phyloP scores from a whole-genome alignment of 2,888 invertebrate genomes.

The Petrolisthes manimaculis region DNA sequence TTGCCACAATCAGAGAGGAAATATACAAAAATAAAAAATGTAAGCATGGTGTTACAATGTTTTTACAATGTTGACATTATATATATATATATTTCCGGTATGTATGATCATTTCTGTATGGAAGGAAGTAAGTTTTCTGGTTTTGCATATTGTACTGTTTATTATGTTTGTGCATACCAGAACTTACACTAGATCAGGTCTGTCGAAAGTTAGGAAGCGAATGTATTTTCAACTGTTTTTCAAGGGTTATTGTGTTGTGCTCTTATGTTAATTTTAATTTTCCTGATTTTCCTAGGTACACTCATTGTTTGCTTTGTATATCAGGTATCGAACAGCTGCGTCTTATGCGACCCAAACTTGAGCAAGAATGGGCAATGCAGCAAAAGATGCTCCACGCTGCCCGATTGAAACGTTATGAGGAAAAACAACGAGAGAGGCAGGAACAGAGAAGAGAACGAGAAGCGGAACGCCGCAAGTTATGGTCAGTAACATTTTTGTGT shows the following conservation, averaged over 20 bases:
- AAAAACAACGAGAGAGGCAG: constrained; percentile 27
- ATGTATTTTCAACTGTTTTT: not conserved
- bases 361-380: constrained; percentile 37
- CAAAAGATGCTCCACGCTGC: constrained; percentile 32
- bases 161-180: no score
- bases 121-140: no score
- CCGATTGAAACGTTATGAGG: constrained; percentile 36
- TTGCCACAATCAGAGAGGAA: constrained; percentile 39
- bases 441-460: constrained; percentile 39
- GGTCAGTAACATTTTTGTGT: constrained; percentile 32
- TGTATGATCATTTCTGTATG: not conserved
- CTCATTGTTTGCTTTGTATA: not conserved
- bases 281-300: no score
- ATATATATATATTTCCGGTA: no score
- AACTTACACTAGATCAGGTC: no score
- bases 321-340: constrained; percentile 46
- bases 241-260: not conserved
- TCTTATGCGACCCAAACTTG: constrained; percentile 43
- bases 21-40: constrained; percentile 41
- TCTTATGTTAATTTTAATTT: no score
- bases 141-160: no score
- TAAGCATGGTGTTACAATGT: constrained; percentile 15
- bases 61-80: not conserved
- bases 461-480: constrained; percentile 31
- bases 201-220: no score